phyloP scores from a whole-genome alignment of 2,797 vertebrate species.

The Sebastes trivittatus region DNA sequence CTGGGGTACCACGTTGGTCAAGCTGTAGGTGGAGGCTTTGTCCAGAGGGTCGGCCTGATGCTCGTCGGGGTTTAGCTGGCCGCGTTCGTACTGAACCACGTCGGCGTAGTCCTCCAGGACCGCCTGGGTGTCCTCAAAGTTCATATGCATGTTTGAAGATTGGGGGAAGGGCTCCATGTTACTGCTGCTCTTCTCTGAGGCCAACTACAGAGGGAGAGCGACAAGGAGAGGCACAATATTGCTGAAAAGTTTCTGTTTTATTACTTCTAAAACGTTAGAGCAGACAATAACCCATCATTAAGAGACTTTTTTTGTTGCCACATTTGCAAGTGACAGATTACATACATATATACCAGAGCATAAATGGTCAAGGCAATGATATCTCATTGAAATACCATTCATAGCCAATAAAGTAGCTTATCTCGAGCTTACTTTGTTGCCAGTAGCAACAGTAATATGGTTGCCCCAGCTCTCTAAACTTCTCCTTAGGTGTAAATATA shows the following conservation, averaged over 20 bases:
- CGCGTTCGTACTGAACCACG: conserved; percentile 76
- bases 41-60: conserved; percentile 77
- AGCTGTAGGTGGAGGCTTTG: conserved; percentile 79
- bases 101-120: conserved; percentile 78
- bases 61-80: conserved; percentile 76
- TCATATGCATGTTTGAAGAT: conserved; percentile 73
- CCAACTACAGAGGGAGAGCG: conserved; percentile 57
- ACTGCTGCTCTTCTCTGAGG: conserved; percentile 75
- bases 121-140: conserved; percentile 81
- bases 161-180: conserved; percentile 82
- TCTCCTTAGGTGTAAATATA: not conserved
- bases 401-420: conserved; percentile 32
- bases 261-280: not conserved
- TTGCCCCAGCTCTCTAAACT: not conserved
- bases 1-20: conserved; percentile 80
- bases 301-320: not conserved
- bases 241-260: not conserved
- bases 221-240: not conserved
- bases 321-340: not conserved
- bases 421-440: conserved; percentile 4
- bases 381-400: conserved; percentile 4
- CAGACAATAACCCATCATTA: not conserved
- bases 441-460: not conserved
- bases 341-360: not conserved
- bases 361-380: not conserved